Evolutionary conservation across 1,140 invertebrate genomes (phyloP).

Genomic region (Drosophila orosa): DNA sequence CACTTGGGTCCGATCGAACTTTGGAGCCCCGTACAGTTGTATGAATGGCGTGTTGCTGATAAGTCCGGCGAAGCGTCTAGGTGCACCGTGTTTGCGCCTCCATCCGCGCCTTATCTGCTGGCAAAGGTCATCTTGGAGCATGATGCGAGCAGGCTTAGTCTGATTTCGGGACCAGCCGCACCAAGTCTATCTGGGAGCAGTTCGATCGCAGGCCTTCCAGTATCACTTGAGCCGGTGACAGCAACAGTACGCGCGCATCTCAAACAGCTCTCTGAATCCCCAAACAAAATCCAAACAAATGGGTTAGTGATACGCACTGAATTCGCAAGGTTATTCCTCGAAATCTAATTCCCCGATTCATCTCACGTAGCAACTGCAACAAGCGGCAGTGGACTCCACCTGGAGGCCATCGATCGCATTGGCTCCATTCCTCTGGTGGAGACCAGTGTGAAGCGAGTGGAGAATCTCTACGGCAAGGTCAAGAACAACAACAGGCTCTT

Average conservation of each 20-base stretch:
- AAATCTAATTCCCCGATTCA: slow-evolving; percentile 6
- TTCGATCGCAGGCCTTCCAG: slow-evolving; percentile 24
- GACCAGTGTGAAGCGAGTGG: slow-evolving; percentile 88
- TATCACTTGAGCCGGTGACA: slow-evolving; percentile 37
- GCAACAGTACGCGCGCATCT: slow-evolving; percentile 23
- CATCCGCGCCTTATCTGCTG: slow-evolving; percentile 47
- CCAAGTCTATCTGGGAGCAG: slow-evolving; percentile 33
- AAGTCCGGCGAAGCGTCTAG: slow-evolving; percentile 47
- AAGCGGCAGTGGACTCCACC: slow-evolving; percentile 64
- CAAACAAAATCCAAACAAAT: slow-evolving; percentile 36
- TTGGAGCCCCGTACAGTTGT: slow-evolving; percentile 48
- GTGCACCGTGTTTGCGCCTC: slow-evolving; percentile 43
- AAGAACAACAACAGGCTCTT: slow-evolving; percentile 88
- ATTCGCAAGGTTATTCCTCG: neutral
- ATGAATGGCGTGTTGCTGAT: slow-evolving; percentile 68
- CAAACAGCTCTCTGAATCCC: neutral
- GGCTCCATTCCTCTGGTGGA: slow-evolving; percentile 90
- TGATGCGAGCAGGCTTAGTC: slow-evolving; percentile 49
- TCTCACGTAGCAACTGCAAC: slow-evolving; percentile 61
- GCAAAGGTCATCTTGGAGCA: slow-evolving; percentile 62
- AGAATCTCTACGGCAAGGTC: slow-evolving; percentile 88
- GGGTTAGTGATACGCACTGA: slow-evolving; percentile 48
- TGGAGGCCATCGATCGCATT: slow-evolving; percentile 89
- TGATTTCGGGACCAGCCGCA: slow-evolving; percentile 33
- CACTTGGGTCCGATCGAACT: slow-evolving; percentile 46